Evolutionary conservation across 2,113 vertebrate species (phyloP), one percentile per base, ranked within the genome.

Genomic region (Myotis lucifugus): DNA sequence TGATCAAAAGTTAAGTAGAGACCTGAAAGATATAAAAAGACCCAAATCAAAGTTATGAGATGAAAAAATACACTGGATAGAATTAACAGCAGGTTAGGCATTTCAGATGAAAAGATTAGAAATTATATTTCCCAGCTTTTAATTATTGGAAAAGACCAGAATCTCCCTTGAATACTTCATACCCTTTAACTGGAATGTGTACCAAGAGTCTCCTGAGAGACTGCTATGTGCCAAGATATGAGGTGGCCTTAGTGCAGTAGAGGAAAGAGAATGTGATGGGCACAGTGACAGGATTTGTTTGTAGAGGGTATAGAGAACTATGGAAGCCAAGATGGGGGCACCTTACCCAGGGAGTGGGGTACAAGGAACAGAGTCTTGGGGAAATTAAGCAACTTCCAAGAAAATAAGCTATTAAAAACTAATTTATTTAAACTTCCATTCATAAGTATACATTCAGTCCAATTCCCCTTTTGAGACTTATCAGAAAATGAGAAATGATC

Each of bases 381-480:
- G 54, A 92, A 90, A 92, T 37, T 4, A 86, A 37, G 79, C 74
- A 86, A 83, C 61, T 83, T 87, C 21, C 67, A 78, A 87, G 46
- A 78, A 95, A 87, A 64, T 23, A 92, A 89, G 37, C 9, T 87
- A 87, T 79, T 70, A 46, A 52, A 81, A 88, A 82, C 34, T 40
- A 67, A 90, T 48, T 61, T 67, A 77, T 34, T 78, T 92, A 92
- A 94, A 79, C 66, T 74, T 54, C 10, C 37, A 94, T 34, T 66
- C 14, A 17, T 70, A 91, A 61, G 46, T 29, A 3, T 21, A 84
- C 70, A 11, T 66, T 81, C 81, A 90, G 23, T n/a, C 18, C 25
- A 70, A 90, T 78, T 90, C 42, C 29, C 56, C 40, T 91, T 88
- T 70, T 32, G 18, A 48, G 92, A 88, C 34, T 87, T 42, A 86